Conservation (phyloP, 2,113 vertebrate genomes). For the Rhinogobius similis region DNA sequence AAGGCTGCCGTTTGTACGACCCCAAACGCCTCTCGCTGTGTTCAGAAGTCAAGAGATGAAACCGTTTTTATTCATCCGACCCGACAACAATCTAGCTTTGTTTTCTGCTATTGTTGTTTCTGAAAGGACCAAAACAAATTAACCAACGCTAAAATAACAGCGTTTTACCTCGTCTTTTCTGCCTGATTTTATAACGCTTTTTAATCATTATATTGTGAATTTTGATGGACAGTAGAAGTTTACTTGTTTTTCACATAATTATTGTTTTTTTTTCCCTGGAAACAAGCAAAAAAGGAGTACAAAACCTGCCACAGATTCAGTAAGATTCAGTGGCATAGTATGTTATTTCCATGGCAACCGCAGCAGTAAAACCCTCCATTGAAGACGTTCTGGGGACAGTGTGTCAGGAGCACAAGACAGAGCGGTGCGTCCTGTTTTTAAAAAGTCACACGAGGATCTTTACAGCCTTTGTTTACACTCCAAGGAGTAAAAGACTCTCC, state of each 20-base stretch:
- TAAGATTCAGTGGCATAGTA: slow-evolving; percentile 17
- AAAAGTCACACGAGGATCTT: slow-evolving; percentile 29
- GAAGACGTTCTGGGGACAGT: slow-evolving; percentile 21
- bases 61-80: background rate
- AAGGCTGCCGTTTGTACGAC: background rate
- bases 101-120: background rate
- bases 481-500: slow-evolving; percentile 7
- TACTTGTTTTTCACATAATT: too few relatives aligned
- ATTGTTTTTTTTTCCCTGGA: background rate
- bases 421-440: slow-evolving; percentile 13
- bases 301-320: slow-evolving; percentile 14
- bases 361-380: slow-evolving; percentile 23
- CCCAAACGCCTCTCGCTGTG: too few relatives aligned
- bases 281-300: slow-evolving; percentile 12
- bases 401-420: slow-evolving; percentile 26
- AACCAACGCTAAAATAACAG: too few relatives aligned
- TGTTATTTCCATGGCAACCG: slow-evolving; percentile 50
- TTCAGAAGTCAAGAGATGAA: too few relatives aligned
- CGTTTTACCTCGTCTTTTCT: too few relatives aligned
- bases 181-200: too few relatives aligned
- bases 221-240: too few relatives aligned
- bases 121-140: background rate
- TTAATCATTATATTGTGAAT: too few relatives aligned
- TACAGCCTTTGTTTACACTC: slow-evolving; percentile 25
- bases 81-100: background rate